Evolutionary conservation across 2,797 vertebrate genomes (phyloP), one percentile per base, ranked within the genome.

Genomic region (Sebastes vulpes): DNA sequence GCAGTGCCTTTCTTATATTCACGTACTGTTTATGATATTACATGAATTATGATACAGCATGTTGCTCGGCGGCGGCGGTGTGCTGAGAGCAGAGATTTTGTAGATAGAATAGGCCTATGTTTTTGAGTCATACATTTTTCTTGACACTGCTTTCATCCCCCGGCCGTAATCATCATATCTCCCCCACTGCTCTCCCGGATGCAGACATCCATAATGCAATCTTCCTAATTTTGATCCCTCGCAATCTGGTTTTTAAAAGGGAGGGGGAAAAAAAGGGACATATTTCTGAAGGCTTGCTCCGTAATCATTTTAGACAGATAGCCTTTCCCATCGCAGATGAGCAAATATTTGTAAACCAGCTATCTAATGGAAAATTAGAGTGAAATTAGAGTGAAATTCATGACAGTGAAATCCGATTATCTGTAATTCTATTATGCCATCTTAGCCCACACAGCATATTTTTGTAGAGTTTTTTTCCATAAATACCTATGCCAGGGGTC

Each of bases 321-420:
- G 96, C 98, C 98, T 98, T 98, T 98, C 97, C 98, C 97, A 99
- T 99, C 97, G 97, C 97, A 98, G 98, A 99, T 98, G 98, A 99
- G 98, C 98, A 98, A 99, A 99, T 99, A 99, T 99, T 99, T 99
- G 98, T 99, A 99, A 99, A 99, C 98, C 98, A 98, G 98, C 98
- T 99, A 99, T 99, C 98, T 99, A 99, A 99, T 99, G 98, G 98
- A 99, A 99, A 99, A 99, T 99, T 99, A 99, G 97, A 99, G 97
- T 98, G 98, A 99, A 99, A 99, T 99, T 99, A 99, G 98, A 99
- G 98, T 97, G 98, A 99, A 99, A 99, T 99, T 99, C 98, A 99
- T 98, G 98, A 99, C 97, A 97, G 97, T 97, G 96, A 99, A 99
- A 99, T 99, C 97, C 91, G 98, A 99, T 99, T 99, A 99, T 96